Evolutionary conservation across 2,113 vertebrate genomes (phyloP), one percentile per base, ranked within the genome.

Genomic region (Physeter macrocephalus): DNA sequence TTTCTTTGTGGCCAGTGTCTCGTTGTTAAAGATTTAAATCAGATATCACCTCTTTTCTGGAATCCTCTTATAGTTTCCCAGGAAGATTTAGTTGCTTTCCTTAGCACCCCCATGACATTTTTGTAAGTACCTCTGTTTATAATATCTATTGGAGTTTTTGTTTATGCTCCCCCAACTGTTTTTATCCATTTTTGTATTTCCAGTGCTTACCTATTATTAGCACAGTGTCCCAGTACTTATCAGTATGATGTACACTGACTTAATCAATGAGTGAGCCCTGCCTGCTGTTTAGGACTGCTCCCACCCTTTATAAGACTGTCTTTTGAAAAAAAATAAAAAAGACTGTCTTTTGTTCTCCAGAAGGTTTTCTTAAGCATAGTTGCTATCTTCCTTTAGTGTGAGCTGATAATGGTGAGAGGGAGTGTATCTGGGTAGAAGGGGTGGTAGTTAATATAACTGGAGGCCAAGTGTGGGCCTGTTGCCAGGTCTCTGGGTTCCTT

Each of bases 1-100:
- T 69, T 13, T 82, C 8, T 92, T 3, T 49, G 21, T 96, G 54
- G 59, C 10, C 5, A 64, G 29, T 75, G 41, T 94, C 6, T 94
- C n/a, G 46, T 92, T 92, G 72, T 80, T 95, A 61, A 88, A 89
- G 86, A 77, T 49, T 49, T 81, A 88, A 52, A 36, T 81, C 43
- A 81, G 36, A 31, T 82, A 82, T n/a, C 67, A 36, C 31, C 27
- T 93, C 54, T 69, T 59, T 77, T 88, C 25, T 93, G 78, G 74
- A 86, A 31, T 34, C 15, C 5, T 93, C n/a, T 93, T 74, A 29
- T 1, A 69, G 66, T 10, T 39, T 88, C 25, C 18, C n/a, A 49
- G 84, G 80, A 39, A 95, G 78, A 90, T n/a, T 59, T 84, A 95
- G 17, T 96, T 96, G 69, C 52, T 97, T 96, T 88, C 46, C 20